Base-by-base conservation (phyloP, 2,113 vertebrate genomes). In the Colinus virginianus region DNA sequence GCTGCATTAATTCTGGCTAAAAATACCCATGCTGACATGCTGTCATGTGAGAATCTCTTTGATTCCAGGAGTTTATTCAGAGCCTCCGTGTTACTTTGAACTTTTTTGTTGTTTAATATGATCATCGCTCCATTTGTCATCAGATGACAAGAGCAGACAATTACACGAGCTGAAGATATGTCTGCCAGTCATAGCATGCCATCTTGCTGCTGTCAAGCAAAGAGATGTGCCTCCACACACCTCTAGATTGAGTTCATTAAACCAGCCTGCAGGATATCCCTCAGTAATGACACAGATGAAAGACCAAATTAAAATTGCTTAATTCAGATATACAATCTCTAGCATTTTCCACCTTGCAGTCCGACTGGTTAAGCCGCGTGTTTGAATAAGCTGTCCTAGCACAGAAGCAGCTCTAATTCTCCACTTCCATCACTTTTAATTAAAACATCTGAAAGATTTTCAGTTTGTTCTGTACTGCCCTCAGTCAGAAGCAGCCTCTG, bases 391-490 rank as follows among this genome's bases (percentile, higher is more conserved):
- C 93, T 4, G 1, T 90, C 90, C 93, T 83, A 85, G 88, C 78
- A 81, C 84, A 94, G 94, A 91, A 97, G 86, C 93, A 15, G 85
- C 90, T 91, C 66, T 85, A 95, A 94, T 95, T 95, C 96, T 93
- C 92, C 84, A 90, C 87, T 96, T 97, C 95, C 96, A 96, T 89
- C 87, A 88, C 94, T 97, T 96, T 96, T 96, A 97, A 98, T 97
- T 97, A 97, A 95, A 96, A 75, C 94, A 96, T 96, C 97, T 97
- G 95, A 88, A 94, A 95, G 88, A 88, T 94, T 90, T 97, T 97
- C 96, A 70, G 95, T 97, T 96, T 97, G 96, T 96, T 97, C 87
- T 89, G 90, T 89, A 81, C 92, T 87, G 95, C 95, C 88, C 80
- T 96, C 95, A 78, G 95, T 88, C 91, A 94, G 90, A 78, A 76